Evolutionary conservation across 1,140 invertebrate genomes (phyloP).

Genomic region (Atta cephalotes): DNA sequence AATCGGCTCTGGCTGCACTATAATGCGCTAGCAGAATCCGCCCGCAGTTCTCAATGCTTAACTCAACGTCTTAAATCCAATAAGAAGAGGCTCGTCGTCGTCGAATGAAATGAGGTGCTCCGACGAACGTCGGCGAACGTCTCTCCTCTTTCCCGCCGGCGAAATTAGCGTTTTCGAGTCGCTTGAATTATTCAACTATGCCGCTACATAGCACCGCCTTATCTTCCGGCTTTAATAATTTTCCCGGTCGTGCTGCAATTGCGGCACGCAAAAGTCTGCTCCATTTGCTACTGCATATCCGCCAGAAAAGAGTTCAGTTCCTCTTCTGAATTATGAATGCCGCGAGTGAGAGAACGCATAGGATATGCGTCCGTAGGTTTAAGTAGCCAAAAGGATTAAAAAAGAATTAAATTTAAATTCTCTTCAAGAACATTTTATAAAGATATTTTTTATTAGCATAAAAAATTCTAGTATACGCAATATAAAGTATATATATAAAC

Average conservation of each 20-base stretch:
- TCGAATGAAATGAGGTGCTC: constrained; percentile 51
- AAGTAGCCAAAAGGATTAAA: not conserved
- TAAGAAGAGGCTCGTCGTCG: constrained; percentile 61
- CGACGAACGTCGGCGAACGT: not conserved
- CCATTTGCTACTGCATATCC: constrained; percentile 36
- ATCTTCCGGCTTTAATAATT: constrained; percentile 72
- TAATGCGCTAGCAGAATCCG: constrained; percentile 2
- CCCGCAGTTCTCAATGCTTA: constrained; percentile 49
- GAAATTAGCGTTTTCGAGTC: constrained; percentile 75
- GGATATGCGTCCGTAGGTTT: not conserved
- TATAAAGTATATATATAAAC: not conserved
- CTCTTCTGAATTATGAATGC: constrained; percentile 45
- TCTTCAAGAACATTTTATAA: not conserved
- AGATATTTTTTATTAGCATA: not conserved
- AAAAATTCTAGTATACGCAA: not conserved
- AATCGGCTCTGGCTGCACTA: constrained; percentile 11
- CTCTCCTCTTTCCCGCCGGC: constrained; percentile 26
- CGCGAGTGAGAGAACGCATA: not conserved
- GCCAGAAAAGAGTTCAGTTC: constrained; percentile 25
- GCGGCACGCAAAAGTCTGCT: constrained; percentile 49
- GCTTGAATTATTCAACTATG: constrained; percentile 71
- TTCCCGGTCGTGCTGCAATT: constrained; percentile 56
- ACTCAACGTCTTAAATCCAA: constrained; percentile 71
- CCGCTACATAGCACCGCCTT: constrained; percentile 44
- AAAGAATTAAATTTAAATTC: not conserved